phyloP scores from a whole-genome alignment of 2,113 vertebrate genomes.

The Condylura cristata region DNA sequence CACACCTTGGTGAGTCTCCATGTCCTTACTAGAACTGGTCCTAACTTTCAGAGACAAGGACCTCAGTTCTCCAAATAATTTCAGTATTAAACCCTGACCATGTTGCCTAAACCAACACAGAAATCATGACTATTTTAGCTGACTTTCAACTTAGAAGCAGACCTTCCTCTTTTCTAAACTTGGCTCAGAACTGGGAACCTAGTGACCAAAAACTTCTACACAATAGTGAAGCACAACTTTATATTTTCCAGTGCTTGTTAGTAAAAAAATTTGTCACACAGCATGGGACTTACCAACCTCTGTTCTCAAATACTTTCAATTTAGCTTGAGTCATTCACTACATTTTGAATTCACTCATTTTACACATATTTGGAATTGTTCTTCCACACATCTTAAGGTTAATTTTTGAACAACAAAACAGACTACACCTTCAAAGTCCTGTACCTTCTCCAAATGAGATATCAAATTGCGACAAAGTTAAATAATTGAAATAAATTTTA shows the following conservation, averaged over 20 bases:
- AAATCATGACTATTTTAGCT: neutral
- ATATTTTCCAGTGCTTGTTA: neutral
- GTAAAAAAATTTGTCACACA: neutral
- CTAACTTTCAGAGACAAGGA: conserved; percentile 11
- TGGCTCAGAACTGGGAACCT: neutral
- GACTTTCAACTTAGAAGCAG: neutral
- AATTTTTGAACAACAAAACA: conserved; percentile 27
- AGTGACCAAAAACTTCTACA: neutral
- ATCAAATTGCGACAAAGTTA: too few relatives aligned
- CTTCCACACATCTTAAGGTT: neutral
- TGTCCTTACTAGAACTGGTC: neutral
- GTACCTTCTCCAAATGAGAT: neutral
- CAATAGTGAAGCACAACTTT: neutral
- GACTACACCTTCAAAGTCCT: neutral
- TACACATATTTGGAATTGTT: conserved; percentile 23
- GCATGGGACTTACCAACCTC: neutral
- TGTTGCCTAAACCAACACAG: neutral
- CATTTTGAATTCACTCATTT: neutral
- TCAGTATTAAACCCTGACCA: neutral
- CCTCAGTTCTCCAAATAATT: neutral
- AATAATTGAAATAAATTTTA: too few relatives aligned
- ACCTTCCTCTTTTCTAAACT: neutral
- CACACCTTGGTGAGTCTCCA: neutral
- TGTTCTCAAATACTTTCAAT: neutral
- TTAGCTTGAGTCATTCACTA: neutral